Base-by-base conservation (phyloP, 2,797 vertebrate genomes). In the Miichthys miiuy region DNA sequence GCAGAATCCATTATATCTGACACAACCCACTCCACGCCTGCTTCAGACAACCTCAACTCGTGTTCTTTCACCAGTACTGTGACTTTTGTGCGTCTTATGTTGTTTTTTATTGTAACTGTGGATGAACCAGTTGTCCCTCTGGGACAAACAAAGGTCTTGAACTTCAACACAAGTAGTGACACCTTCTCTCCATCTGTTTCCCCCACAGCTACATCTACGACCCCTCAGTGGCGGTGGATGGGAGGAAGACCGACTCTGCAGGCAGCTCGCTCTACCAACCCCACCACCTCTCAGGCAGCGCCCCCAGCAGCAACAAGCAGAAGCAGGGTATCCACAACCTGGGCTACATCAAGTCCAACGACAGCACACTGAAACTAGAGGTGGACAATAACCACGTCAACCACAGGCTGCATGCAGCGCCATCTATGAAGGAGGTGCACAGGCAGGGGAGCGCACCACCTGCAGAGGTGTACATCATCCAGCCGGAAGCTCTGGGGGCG, bases 131-230 rank as follows among this genome's bases (percentile, higher is more conserved):
- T 27, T 3, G 3, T 1, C 6, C 30, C 30, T 6, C 30, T 6
- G 30, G 30, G 30, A 30, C 30, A 34, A 34, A 34, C 6, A 34
- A 34, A 34, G 30, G 30, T 34, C 7, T 34, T 8, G 7, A 34
- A 8, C 34, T 80, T 18, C 5, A 62, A 30, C 20, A 21, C 7
- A 17, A 23, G 48, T 8, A 63, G 18, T 80, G 63, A 81, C 56
- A 10, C 30, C 30, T 9, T 38, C 13, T 57, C 7, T 73, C 10
- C 20, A 1, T 77, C 5, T 72, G 21, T 74, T 21, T 89, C 41
- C 80, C 69, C 68, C 89, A 11, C 88, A 99, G 97, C 94, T 97
- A 97, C 88, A 95, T 97, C 92, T 96, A 97, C 68, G 96, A 98
- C 68, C 95, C 97, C 50, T 90, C 95, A 0, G 89, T 82, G 61